Evolutionary conservation across 2,113 vertebrate genomes (phyloP), one percentile per base, ranked within the genome.

Genomic region (Chamaetylas fuelleborni): DNA sequence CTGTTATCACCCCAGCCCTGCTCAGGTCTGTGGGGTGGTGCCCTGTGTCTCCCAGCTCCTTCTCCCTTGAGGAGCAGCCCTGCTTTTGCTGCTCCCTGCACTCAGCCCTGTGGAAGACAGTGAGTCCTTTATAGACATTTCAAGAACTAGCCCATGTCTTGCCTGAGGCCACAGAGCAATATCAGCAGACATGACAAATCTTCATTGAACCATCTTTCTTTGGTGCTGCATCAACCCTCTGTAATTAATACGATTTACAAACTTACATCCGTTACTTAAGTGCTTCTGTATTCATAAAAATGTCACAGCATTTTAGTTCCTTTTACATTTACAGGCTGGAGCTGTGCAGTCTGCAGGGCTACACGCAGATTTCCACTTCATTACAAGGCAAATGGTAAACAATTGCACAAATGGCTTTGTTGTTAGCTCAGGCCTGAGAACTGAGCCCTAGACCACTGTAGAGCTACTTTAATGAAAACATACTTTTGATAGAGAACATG

Each of bases 161-260:
- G 85, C 93, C 87, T 64, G 74, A 90, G 85, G 85, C 54, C 61
- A 45, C 26, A 29, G 20, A 65, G 25, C 36, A 48, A 8, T 90
- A 92, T n/a, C 79, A 93, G 56, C 81, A 92, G 85, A 61, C 57
- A 29, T 19, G 57, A 90, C 53, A 94, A 65, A 36, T 34, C 74
- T 85, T 79, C 45, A 47, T 6, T 92, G 90, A 80, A 45, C 67
- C 45, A 43, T 86, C 58, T 77, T 69, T 69, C 71, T 77, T 91
- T 67, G 82, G 58, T 90, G 61, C 66, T 86, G 58, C 58, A 77
- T 80, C 2, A 11, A 87, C 85, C n/a, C 71, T 72, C 50, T 34
- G 53, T 85, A 89, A 86, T 94, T 88, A 90, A 61, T 93, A 90
- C n/a, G 7, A 85, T 82, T 89, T 85, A 50, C 84, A 94, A 90